These are phyloP conservation scores for Eupithecia dodoneata DNA, from an alignment of 2,888 invertebrate species.

Conservation along the genomic window DNA sequence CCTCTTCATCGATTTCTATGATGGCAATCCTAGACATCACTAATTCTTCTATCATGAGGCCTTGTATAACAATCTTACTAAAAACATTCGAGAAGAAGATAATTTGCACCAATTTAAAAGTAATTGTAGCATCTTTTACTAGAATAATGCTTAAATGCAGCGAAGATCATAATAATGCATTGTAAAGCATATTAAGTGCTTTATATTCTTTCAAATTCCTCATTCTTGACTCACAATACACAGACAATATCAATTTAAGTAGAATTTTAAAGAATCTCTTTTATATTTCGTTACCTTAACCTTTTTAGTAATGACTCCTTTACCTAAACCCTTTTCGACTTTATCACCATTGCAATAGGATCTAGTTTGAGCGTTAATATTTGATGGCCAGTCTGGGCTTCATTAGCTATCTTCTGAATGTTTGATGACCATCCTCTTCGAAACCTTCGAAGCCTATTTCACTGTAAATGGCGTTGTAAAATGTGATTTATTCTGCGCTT, in stretches of 20 bases:
- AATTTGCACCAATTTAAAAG: too few relatives aligned
- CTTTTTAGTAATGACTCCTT: not conserved
- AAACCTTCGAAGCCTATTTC: conserved; percentile 6
- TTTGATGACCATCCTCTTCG: conserved; percentile 51
- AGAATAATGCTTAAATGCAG: too few relatives aligned
- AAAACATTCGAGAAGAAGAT: too few relatives aligned
- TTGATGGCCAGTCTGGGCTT: conserved; percentile 44
- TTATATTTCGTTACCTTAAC: not conserved
- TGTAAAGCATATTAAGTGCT: too few relatives aligned
- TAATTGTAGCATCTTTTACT: too few relatives aligned
- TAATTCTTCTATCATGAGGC: too few relatives aligned
- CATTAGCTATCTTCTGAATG: conserved; percentile 59
- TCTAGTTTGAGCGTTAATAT: conserved; percentile 11
- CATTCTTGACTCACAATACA: not conserved
- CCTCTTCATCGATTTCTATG: too few relatives aligned
- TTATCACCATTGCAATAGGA: conserved; percentile 3
- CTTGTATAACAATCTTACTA: too few relatives aligned
- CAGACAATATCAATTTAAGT: not conserved
- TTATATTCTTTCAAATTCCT: not conserved
- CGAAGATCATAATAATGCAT: too few relatives aligned
- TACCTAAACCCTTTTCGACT: not conserved
- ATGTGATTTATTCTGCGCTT: conserved; percentile 1
- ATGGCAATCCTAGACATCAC: too few relatives aligned
- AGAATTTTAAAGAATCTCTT: not conserved
- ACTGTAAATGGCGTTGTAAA: conserved; percentile 3